Conservation (phyloP, 64 coral and sea anemone genomes). For the Actinia tenebrosa region DNA sequence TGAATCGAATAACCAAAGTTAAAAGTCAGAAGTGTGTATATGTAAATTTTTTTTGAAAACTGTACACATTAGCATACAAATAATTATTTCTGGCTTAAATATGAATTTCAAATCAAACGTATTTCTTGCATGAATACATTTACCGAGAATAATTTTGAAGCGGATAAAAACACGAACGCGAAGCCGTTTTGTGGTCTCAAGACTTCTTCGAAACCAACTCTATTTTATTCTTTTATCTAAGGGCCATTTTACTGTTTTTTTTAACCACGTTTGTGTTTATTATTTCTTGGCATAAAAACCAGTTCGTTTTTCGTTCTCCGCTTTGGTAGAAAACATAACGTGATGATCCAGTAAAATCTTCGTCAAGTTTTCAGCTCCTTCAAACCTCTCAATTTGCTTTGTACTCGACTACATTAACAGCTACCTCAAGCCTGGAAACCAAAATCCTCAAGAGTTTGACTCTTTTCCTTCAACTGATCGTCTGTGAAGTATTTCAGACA, state of each 20-base stretch:
- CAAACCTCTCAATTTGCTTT: not conserved
- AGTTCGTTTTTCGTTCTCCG: not conserved
- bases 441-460: not conserved
- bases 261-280: not conserved
- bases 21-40: not conserved
- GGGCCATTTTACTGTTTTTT: not conserved
- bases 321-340: not conserved
- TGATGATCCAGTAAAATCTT: not conserved
- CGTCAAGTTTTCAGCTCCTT: not conserved
- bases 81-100: not conserved
- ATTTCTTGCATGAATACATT: slow-evolving; percentile 4
- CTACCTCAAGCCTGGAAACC: not conserved
- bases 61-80: not conserved
- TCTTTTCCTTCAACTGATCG: not conserved
- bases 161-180: not conserved
- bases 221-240: not conserved
- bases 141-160: not conserved
- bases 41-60: slow-evolving; percentile 4
- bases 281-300: not conserved
- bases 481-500: not conserved
- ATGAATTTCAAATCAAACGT: slow-evolving; percentile 6
- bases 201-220: not conserved
- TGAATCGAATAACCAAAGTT: not conserved
- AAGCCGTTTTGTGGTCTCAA: not conserved
- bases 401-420: not conserved